Percentiles rank a stretch among this genome's conserved stretches.
phyloP scores from a whole-genome alignment of 2,113 vertebrate genomes.

The Emydocephalus ijimae region DNA sequence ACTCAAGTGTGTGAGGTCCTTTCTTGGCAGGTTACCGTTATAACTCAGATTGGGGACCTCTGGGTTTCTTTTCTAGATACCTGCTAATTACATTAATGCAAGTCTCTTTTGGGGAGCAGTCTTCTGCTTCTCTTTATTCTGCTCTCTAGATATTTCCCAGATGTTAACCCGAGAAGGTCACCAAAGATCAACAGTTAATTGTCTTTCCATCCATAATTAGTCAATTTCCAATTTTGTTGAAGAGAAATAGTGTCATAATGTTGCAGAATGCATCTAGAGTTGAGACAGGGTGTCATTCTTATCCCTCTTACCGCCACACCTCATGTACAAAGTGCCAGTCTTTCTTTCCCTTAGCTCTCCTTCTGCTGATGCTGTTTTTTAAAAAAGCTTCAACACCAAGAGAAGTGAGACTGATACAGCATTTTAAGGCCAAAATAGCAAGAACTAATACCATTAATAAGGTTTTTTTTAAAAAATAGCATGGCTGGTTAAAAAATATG shows the following conservation, averaged over 20 bases:
- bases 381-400: slow-evolving; percentile 49
- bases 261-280: neutral
- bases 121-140: neutral
- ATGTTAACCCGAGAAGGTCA: neutral
- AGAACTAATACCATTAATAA: neutral
- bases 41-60: neutral
- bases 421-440: slow-evolving; percentile 16
- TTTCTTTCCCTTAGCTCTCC: slow-evolving; percentile 44
- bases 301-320: neutral
- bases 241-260: neutral
- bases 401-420: slow-evolving; percentile 22
- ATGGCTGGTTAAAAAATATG: neutral
- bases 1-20: too few species aligned
- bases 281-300: slow-evolving; percentile 13
- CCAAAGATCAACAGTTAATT: neutral
- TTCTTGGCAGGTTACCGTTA: neutral
- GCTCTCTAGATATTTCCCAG: neutral
- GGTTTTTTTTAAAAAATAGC: neutral
- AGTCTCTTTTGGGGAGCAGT: neutral
- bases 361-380: slow-evolving; percentile 20
- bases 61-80: neutral
- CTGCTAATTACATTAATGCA: neutral
- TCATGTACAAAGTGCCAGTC: slow-evolving; percentile 35
- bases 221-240: slow-evolving; percentile 16
- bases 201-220: neutral